Evolutionary conservation across 2,797 vertebrate species (phyloP), one percentile per base, ranked within the genome.

Genomic region (Hyperoplus lanceolatus): DNA sequence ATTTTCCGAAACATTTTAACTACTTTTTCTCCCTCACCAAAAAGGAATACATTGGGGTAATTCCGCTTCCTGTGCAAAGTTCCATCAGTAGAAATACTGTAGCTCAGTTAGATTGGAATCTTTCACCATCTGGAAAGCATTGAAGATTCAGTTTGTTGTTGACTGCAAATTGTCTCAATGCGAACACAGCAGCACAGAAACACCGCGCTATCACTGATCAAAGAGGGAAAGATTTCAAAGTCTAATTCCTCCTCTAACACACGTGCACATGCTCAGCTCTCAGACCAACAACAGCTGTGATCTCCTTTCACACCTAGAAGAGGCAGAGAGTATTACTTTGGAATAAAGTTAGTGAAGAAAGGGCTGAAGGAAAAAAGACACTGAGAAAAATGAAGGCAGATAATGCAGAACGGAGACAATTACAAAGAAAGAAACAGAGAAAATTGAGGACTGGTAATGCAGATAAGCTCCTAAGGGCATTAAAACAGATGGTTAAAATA

Each of bases 181-280:
- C 62, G 48, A 73, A 61, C 78, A 45, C 78, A 85, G 74, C 53
- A 70, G 67, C 45, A 41, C 56, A 51, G 62, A 59, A 29, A 8
- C 29, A 29, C 38, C 1, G 7, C 39, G 63, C 80, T 76, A 73
- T 73, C 64, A 51, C 73, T 77, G 82, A 90, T 88, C 83, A 87
- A 84, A 90, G 83, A 83, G 43, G 1, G 16, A 66, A 29, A 56
- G 54, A 72, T 83, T 83, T 85, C 85, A 85, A 78, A 91, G 80
- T 68, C 63, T 72, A 59, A 73, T 73, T 87, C 67, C 73, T 73
- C 42, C 51, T 78, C 59, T 71, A 29, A 29, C 29, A 70, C 69
- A 61, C 4, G 6, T 76, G 73, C 73, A 62, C 60, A 42, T 29
- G 46, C 67, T 70, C 70, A n/a, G 68, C 15, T 77, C 63, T 63